Evolutionary conservation across 2,888 invertebrate species (phyloP).

Genomic region (Neoitamus cyanurus): DNA sequence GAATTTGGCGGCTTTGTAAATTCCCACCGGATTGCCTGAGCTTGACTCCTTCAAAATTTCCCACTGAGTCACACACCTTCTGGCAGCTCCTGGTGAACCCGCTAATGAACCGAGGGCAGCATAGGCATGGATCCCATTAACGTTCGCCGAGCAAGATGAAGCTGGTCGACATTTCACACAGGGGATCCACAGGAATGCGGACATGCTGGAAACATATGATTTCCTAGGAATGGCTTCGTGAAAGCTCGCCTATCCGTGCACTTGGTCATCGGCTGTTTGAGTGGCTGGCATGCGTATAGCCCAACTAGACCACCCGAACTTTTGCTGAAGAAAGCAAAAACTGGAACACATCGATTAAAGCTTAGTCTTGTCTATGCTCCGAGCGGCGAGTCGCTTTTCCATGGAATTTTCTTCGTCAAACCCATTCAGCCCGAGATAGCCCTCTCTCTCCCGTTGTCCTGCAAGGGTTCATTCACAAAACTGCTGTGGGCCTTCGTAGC

Average conservation of each 20-base stretch:
- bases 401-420: conserved; percentile 32
- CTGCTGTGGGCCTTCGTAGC: neutral
- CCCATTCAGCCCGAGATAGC: neutral
- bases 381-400: neutral
- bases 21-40: neutral
- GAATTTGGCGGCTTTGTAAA: neutral
- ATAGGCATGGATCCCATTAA: neutral
- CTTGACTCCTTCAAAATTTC: neutral
- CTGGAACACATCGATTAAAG: conserved; percentile 43
- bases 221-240: conserved; percentile 40
- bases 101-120: neutral
- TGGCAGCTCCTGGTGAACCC: neutral
- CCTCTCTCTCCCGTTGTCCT: neutral
- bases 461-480: conserved; percentile 40
- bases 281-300: conserved; percentile 37
- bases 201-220: conserved; percentile 52
- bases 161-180: conserved; percentile 42
- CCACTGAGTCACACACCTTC: neutral
- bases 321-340: conserved; percentile 43
- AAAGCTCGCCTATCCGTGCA: conserved; percentile 7
- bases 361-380: conserved; percentile 18
- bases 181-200: conserved; percentile 47
- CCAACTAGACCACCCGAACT: conserved; percentile 25
- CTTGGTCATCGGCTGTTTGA: neutral
- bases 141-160: neutral